Evolutionary conservation across 2,888 invertebrate genomes (phyloP).

Genomic region (Mylabris sibirica): DNA sequence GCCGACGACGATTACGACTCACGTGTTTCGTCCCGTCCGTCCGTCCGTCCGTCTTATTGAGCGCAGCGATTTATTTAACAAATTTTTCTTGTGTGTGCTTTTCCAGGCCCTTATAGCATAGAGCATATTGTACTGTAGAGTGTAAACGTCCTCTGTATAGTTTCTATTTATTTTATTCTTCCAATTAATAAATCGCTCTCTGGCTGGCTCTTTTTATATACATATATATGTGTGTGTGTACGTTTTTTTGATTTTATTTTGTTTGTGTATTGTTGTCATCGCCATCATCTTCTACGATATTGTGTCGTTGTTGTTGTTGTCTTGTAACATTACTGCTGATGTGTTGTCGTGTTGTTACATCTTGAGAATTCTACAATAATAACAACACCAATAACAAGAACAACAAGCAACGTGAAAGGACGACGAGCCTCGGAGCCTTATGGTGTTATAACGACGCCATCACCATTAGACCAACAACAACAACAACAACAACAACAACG

Average conservation of each 20-base stretch:
- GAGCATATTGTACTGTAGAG: conserved; percentile 35
- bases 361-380: conserved; percentile 17
- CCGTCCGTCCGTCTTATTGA: conserved; percentile 19
- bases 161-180: conserved; percentile 20
- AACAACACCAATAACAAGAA: conserved; percentile 21
- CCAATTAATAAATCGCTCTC: conserved; percentile 35
- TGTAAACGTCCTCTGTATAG: conserved; percentile 17
- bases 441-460: conserved; percentile 1
- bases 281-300: conserved; percentile 26
- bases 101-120: conserved; percentile 45
- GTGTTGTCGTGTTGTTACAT: conserved; percentile 20
- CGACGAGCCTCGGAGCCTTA: conserved; percentile 34
- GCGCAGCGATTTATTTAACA: conserved; percentile 37
- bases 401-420: conserved; percentile 21
- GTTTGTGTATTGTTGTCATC: conserved; percentile 27
- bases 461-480: conserved; percentile 2
- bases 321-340: conserved; percentile 20
- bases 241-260: conserved; percentile 7
- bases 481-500: conserved; percentile 28
- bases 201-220: conserved; percentile 29
- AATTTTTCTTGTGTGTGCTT: conserved; percentile 41
- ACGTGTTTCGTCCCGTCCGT: conserved; percentile 37
- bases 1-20: conserved; percentile 34
- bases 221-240: conserved; percentile 27
- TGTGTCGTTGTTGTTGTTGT: conserved; percentile 18